Evolutionary conservation across 2,797 vertebrate species (phyloP), one percentile per base, ranked within the genome.

Genomic region (Ispidina lecontei): DNA sequence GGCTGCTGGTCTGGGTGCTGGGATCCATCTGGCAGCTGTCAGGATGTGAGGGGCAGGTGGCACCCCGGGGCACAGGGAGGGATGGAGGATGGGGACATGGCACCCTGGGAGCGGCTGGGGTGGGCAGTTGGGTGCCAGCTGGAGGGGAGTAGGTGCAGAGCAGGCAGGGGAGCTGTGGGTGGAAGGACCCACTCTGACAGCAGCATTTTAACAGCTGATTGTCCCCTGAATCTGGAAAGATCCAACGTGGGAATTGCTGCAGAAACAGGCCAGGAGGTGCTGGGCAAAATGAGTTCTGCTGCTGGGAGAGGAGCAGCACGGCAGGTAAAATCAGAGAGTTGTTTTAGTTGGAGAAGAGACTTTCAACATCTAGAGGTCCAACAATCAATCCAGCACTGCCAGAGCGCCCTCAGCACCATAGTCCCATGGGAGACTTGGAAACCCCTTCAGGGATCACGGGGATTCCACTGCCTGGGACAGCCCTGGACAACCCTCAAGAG

Each of bases 231-330:
- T 13, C 21, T 15, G 16, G 10, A 55, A 35, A 29, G 31, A 49
- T 29, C 29, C 49, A n/a, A 39, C 2, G 3, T 41, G 4, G 1
- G 6, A 39, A 25, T 0, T 4, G 43, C 10, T 6, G 6, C 41
- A 12, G 59, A 16, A 23, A 49, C 12, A 17, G 31, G 46, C 20
- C 16, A 10, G 51, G 58, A 70, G 51, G 15, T 22, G 43, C 44
- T 8, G 39, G 46, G 49, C 2, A 3, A 52, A 18, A 31, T 9
- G 29, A 41, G n/a, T 31, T 22, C 25, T 28, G 47, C 67, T 9
- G 31, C 33, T 52, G 65, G 21, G 25, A 46, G 46, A 65, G 46
- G 64, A 81, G 35, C 26, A 69, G n/a, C 0, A 9, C 1, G 20
- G 51, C 1, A 10, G 70, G 59, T 39, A 71, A 46, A 52, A 52